These are phyloP conservation scores for Pao palembangensis DNA, from an alignment of 2,113 vertebrate species.

Conservation along the genomic window DNA sequence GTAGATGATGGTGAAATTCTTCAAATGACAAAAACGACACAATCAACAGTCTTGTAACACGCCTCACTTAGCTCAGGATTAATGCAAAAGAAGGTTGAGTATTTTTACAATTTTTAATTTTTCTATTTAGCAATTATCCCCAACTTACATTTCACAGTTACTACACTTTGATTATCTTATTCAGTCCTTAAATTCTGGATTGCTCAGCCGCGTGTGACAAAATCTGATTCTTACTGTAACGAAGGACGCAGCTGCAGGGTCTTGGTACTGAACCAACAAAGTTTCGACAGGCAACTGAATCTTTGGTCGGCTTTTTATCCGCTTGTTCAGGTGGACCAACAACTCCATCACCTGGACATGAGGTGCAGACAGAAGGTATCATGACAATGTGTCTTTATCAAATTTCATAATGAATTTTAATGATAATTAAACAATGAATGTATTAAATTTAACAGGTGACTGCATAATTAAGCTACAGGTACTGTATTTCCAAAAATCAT, in stretches of 20 bases:
- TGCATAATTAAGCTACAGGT: too few species aligned
- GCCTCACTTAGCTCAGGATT: too few species aligned
- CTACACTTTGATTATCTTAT: too few species aligned
- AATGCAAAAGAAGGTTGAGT: background rate
- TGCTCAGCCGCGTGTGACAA: background rate
- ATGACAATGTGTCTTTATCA: too few species aligned
- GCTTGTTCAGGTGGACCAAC: constrained; percentile 94
- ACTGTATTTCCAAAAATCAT: too few species aligned
- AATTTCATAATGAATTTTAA: too few species aligned
- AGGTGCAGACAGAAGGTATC: background rate
- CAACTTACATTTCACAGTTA: too few species aligned
- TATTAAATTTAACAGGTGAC: too few species aligned
- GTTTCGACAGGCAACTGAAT: constrained; percentile 98
- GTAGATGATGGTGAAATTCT: constrained; percentile 99
- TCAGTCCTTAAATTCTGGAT: too few species aligned
- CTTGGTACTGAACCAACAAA: constrained; percentile 94
- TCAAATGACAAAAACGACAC: constrained; percentile 10
- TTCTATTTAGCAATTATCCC: too few species aligned
- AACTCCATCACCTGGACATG: constrained; percentile 92
- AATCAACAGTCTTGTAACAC: background rate
- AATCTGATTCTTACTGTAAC: constrained; percentile 80
- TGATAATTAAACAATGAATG: too few species aligned
- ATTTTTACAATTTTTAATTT: too few species aligned
- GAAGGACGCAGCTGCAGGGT: constrained; percentile 95
- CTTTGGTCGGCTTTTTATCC: constrained; percentile 96